Evolutionary conservation across 1,140 invertebrate genomes (phyloP).

Genomic region (Asobara japonica): DNA sequence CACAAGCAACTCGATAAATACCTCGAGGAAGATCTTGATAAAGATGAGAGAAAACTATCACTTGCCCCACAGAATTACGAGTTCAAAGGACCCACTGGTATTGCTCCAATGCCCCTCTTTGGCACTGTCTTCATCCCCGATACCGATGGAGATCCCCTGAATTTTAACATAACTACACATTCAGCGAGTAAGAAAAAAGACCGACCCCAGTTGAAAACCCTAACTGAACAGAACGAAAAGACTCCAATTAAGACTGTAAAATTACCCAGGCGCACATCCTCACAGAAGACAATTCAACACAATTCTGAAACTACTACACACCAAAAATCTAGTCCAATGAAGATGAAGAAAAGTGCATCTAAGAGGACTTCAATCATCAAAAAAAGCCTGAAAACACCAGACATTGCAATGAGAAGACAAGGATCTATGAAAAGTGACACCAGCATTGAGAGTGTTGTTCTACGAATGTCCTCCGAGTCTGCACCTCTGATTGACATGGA

Average conservation of each 20-base stretch:
- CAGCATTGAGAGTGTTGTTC: not conserved
- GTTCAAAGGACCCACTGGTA: conserved; percentile 45
- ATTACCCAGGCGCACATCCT: too few species aligned
- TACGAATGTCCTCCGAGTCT: not conserved
- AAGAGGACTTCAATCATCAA: not conserved
- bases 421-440: not conserved
- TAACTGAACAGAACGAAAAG: not conserved
- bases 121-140: conserved; percentile 27
- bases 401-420: not conserved
- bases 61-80: conserved; percentile 45
- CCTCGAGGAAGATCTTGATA: not conserved
- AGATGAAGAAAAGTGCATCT: too few species aligned
- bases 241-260: not conserved
- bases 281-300: too few species aligned
- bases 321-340: too few species aligned
- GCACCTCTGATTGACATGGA: not conserved
- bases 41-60: conserved; percentile 33
- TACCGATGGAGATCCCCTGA: not conserved
- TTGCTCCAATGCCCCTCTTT: conserved; percentile 43
- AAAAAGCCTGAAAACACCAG: not conserved
- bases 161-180: conserved; percentile 19
- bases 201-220: not conserved
- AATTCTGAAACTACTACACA: too few species aligned
- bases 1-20: not conserved
- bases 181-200: not conserved